A percentile compares a stretch with the other conserved stretches of the same genome.
phyloP scores from a whole-genome alignment of 53 echinoderm and acorn worm genomes.

The Patiria pectinifera region DNA sequence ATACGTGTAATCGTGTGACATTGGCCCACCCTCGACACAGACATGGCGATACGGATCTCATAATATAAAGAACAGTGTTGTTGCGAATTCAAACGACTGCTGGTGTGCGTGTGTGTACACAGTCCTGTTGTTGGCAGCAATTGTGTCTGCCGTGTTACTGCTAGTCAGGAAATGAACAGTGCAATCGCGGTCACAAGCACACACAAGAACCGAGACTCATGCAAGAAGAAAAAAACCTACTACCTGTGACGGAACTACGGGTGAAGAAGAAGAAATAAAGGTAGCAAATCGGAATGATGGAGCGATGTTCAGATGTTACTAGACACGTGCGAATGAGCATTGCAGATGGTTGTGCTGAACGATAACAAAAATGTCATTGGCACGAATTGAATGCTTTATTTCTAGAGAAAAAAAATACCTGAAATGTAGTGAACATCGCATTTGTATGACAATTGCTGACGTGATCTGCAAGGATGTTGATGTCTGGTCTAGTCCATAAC shows the following conservation, averaged over 20 bases:
- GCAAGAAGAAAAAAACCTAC: background rate
- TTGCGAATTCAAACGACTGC: background rate
- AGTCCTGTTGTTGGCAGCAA: background rate
- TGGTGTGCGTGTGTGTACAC: background rate
- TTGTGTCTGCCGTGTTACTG: slow-evolving; percentile 23
- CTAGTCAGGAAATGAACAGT: slow-evolving; percentile 54
- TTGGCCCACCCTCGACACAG: background rate
- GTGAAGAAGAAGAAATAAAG: background rate
- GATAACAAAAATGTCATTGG: background rate
- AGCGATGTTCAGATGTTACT: slow-evolving; percentile 3
- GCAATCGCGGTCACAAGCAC: slow-evolving; percentile 24
- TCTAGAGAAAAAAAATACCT: background rate
- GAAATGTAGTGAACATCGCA: background rate
- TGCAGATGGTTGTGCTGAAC: background rate
- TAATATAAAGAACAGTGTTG: no score
- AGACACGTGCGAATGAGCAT: slow-evolving; percentile 31
- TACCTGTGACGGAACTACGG: slow-evolving; percentile 32
- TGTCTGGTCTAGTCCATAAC: background rate
- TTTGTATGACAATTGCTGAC: background rate
- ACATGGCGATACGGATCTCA: background rate
- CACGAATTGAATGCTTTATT: background rate
- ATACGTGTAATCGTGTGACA: background rate
- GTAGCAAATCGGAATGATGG: slow-evolving; percentile 52
- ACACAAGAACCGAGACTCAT: background rate
- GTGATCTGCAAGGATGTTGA: background rate